Percentiles rank a stretch among this genome's conserved stretches.
Conservation (phyloP, 2,888 invertebrate genomes). For the Rosalia funebris region DNA sequence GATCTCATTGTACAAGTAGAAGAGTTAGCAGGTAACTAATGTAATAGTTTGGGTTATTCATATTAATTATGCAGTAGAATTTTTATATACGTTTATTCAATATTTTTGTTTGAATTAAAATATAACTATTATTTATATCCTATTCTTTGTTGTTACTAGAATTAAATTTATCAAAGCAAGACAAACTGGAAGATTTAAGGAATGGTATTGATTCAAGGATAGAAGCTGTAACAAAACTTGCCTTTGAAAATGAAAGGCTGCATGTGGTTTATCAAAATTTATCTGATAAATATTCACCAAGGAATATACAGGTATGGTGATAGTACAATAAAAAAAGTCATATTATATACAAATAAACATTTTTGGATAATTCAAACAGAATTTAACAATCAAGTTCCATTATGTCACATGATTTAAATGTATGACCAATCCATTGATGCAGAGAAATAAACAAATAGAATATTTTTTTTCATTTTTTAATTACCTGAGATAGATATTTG, state of each 20-base stretch:
- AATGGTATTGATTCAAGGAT: slow-evolving; percentile 72
- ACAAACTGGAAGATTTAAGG: slow-evolving; percentile 69
- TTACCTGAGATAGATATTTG: no score
- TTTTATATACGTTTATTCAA: slow-evolving; percentile 43
- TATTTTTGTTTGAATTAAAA: no score
- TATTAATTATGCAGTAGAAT: not conserved
- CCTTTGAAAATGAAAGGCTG: slow-evolving; percentile 76
- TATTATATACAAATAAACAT: no score
- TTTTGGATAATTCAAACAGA: no score
- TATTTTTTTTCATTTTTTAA: no score
- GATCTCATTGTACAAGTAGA: slow-evolving; percentile 79
- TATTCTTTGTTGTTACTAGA: no score
- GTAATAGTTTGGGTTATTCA: slow-evolving; percentile 28
- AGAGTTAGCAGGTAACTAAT: slow-evolving; percentile 72
- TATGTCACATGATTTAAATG: no score
- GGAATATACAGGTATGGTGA: slow-evolving; percentile 74
- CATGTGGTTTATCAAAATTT: slow-evolving; percentile 77
- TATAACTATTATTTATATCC: no score
- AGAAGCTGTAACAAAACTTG: slow-evolving; percentile 75
- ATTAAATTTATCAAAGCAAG: slow-evolving; percentile 75
- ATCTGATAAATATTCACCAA: slow-evolving; percentile 78
- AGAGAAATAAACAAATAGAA: no score
- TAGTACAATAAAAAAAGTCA: no score
- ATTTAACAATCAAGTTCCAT: no score
- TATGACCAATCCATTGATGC: no score